Evolutionary conservation across 2,113 vertebrate species (phyloP).

Genomic region (Calyptommatus sinebrachiatus): DNA sequence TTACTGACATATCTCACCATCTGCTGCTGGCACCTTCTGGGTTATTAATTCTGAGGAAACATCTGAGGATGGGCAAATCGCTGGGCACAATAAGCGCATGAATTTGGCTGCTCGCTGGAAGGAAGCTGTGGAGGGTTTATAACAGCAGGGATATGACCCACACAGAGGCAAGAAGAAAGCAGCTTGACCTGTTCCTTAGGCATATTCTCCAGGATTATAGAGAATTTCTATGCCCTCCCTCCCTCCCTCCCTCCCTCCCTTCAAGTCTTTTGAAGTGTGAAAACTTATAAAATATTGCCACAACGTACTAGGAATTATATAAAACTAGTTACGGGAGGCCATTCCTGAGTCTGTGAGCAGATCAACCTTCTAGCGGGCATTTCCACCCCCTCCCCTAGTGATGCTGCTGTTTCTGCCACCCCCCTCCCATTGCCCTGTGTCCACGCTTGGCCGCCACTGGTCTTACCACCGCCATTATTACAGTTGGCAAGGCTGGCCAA

Average conservation of each 20-base stretch:
- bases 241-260: no score
- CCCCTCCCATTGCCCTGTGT: no score
- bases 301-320: not conserved
- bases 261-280: not conserved
- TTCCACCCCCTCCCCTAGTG: no score
- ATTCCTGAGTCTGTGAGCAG: no score
- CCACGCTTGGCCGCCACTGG: no score
- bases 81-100: constrained; percentile 4
- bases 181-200: not conserved
- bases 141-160: not conserved
- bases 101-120: not conserved
- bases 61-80: constrained; percentile 9
- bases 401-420: no score
- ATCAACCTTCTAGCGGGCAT: no score
- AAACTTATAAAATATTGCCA: not conserved
- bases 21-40: constrained; percentile 61
- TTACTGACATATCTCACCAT: constrained; percentile 48
- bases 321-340: not conserved
- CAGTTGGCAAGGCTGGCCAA: no score
- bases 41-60: constrained; percentile 58
- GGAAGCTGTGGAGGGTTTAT: constrained; percentile 10
- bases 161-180: not conserved
- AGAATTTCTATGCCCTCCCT: not conserved
- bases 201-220: not conserved
- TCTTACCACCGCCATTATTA: no score